These are phyloP conservation scores for Liolophura sinensis DNA, from an alignment of 1,140 invertebrate species.

Conservation along the genomic window DNA sequence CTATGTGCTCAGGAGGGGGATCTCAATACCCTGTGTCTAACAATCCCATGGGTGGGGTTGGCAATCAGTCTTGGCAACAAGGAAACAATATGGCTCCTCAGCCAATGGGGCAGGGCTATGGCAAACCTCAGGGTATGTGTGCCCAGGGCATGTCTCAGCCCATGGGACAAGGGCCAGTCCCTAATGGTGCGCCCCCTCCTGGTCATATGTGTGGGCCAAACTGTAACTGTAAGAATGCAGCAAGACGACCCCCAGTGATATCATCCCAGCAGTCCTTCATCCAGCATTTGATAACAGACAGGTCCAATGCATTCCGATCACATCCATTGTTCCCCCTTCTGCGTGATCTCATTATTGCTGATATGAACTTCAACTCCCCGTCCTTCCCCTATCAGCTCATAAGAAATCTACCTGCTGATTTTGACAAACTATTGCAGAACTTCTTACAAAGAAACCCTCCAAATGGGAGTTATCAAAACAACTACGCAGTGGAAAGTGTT, in stretches of 20 bases:
- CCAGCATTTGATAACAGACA: slow-evolving; percentile 53
- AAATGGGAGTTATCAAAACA: slow-evolving; percentile 46
- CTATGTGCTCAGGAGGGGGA: not conserved
- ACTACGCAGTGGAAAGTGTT: slow-evolving; percentile 52
- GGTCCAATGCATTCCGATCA: slow-evolving; percentile 52
- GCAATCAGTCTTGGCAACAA: too few relatives aligned
- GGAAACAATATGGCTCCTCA: not conserved
- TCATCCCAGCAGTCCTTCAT: slow-evolving; percentile 55
- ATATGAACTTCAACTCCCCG: slow-evolving; percentile 56
- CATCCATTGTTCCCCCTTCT: slow-evolving; percentile 56
- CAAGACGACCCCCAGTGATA: slow-evolving; percentile 40
- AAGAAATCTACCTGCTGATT: slow-evolving; percentile 50
- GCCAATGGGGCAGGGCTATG: not conserved
- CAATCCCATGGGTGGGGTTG: too few relatives aligned
- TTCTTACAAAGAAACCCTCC: slow-evolving; percentile 52
- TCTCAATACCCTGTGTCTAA: not conserved
- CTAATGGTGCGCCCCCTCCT: slow-evolving; percentile 3
- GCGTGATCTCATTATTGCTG: slow-evolving; percentile 56
- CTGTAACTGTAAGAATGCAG: slow-evolving; percentile 21
- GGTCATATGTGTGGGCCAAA: slow-evolving; percentile 3
- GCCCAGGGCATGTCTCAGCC: not conserved
- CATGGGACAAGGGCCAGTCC: slow-evolving; percentile 1
- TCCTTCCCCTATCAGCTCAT: slow-evolving; percentile 55
- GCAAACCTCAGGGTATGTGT: not conserved
- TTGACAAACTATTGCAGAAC: slow-evolving; percentile 53